A percentile compares a stretch with the other conserved stretches of the same genome.
Evolutionary conservation across 2,113 vertebrate genomes (phyloP).

Genomic region (Pycnonotus jocosus): DNA sequence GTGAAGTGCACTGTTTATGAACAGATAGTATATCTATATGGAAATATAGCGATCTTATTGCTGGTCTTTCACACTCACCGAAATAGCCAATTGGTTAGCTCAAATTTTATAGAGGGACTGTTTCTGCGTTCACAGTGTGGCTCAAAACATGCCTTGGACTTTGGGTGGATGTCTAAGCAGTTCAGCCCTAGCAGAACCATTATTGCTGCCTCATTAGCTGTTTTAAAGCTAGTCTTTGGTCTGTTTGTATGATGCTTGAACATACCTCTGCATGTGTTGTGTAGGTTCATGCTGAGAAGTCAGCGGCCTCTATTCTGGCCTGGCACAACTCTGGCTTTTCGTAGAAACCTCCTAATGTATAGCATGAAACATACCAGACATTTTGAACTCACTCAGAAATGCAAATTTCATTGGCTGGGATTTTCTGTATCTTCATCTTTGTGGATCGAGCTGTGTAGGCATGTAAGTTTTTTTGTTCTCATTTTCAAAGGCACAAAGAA

Average conservation of each 20-base stretch:
- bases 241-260: background rate
- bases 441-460: accelerated
- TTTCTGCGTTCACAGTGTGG: background rate
- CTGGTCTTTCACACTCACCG: background rate
- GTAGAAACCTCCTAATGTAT: background rate
- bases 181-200: background rate
- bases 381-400: background rate
- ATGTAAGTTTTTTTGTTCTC: background rate
- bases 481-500: background rate
- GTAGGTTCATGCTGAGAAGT: background rate
- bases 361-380: background rate
- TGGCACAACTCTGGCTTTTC: background rate
- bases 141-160: background rate
- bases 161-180: background rate
- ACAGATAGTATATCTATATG: background rate
- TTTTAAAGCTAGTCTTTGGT: background rate
- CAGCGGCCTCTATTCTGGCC: background rate
- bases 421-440: background rate
- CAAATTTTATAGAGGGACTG: background rate
- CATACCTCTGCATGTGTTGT: background rate
- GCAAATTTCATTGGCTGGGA: background rate
- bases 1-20: background rate
- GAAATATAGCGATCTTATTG: background rate
- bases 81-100: background rate
- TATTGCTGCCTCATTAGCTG: background rate